Evolutionary conservation across 2,113 vertebrate genomes (phyloP), one percentile per base, ranked within the genome.

Genomic region (Coreoperca whiteheadi): DNA sequence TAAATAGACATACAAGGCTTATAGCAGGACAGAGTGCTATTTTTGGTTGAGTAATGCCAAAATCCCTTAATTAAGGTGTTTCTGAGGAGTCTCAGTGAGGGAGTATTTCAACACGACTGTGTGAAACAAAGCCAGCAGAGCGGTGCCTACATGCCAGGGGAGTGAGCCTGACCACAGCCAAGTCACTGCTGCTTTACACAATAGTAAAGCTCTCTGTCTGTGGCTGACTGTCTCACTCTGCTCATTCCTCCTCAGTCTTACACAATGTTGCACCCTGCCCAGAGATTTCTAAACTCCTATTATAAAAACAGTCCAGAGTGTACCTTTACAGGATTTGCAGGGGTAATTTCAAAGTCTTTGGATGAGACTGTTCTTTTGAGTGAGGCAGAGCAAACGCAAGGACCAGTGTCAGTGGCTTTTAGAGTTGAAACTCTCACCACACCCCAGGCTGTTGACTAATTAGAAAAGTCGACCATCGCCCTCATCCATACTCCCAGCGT

Each of bases 181-280:
- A 86, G 82, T 83, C 81, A 59, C 81, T 74, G 87, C 87, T 20
- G 84, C 78, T 85, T 93, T 91, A 83, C 91, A 92, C 93, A 92
- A 92, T 65, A 87, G 51, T 68, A 82, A 81, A 86, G 84, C 81
- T 72, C 50, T 56, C 70, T 8, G 78, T 86, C 81, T 89, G 91
- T 81, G 88, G 88, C 83, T 11, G 60, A 53, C 59, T 43, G 87
- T 87, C 86, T 92, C 71, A 60, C 83, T 85, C 56, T 1, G 10
- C 66, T 85, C 85, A 78, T 77, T 89, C 86, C 60, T 70, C 78
- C 78, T 65, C 61, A 28, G 18, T 71, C 79, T 92, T 86, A 59
- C 78, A 87, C 90, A 86, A 81, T 23, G 80, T 88, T 53, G 32
- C 88, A 85, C 86, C 89, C 90, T 88, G 75, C 89, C 81, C 67